A percentile compares a stretch with the other conserved stretches of the same genome.
These are phyloP conservation scores for Saimiri boliviensis DNA, from an alignment of 2,113 vertebrate genomes.

Conservation along the genomic window DNA sequence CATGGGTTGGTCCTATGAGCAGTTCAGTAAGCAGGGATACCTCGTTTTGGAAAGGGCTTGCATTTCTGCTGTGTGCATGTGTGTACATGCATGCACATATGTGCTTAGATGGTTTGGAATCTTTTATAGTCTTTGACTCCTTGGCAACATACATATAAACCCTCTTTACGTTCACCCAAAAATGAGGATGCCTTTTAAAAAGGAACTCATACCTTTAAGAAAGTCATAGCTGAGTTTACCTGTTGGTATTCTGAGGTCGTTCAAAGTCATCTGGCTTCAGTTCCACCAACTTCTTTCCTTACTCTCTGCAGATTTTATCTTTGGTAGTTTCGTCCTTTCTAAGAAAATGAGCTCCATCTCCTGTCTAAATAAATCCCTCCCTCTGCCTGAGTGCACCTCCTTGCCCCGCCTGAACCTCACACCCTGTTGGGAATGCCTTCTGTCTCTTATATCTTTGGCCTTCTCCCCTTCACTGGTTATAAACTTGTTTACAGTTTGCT, in stretches of 20 bases:
- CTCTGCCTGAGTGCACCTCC: not conserved
- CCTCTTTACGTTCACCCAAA: not conserved
- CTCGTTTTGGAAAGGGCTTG: not conserved
- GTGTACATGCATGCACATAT: not conserved
- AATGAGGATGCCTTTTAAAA: not conserved
- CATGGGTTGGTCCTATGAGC: not conserved
- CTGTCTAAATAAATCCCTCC: not conserved
- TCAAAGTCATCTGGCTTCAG: not conserved
- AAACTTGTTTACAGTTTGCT: not conserved
- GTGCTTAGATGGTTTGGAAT: constrained; percentile 4
- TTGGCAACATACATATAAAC: not conserved
- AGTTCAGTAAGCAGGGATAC: not conserved
- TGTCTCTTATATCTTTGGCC: not conserved
- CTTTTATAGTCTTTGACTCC: not conserved
- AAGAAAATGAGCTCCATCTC: not conserved
- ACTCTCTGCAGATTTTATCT: not conserved
- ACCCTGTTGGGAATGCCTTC: not conserved
- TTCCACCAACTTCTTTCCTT: not conserved
- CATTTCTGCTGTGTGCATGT: not conserved
- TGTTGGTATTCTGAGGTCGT: not conserved
- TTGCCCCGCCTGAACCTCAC: not conserved
- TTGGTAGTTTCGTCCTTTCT: not conserved
- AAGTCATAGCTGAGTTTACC: not conserved
- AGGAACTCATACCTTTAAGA: not conserved
- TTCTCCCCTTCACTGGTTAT: not conserved